Conservation (phyloP, 2,113 vertebrate genomes). For the Hippopotamus amphibius region DNA sequence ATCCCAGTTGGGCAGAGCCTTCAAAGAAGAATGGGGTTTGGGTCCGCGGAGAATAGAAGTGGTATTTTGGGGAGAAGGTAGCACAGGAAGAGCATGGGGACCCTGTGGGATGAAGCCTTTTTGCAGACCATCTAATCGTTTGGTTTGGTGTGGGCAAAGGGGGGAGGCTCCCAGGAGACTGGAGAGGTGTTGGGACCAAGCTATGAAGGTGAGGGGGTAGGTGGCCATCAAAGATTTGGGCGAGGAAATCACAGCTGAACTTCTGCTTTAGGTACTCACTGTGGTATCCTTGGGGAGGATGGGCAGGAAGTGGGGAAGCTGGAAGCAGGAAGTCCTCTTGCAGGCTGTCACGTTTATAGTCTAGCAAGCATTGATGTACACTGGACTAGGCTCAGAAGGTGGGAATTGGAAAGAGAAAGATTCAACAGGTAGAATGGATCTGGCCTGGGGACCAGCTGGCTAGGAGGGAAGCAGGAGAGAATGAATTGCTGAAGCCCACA, state of each 20-base stretch:
- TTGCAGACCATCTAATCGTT: too few species aligned
- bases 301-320: rapidly evolving
- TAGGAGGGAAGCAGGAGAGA: neutral
- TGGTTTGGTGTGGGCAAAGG: neutral
- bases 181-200: neutral
- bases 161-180: neutral
- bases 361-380: rapidly evolving
- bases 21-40: neutral
- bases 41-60: neutral
- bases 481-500: neutral
- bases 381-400: too few species aligned
- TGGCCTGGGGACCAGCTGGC: neutral
- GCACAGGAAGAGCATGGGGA: too few species aligned
- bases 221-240: neutral
- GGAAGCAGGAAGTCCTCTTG: rapidly evolving
- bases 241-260: neutral
- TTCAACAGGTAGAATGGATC: neutral
- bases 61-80: neutral
- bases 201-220: rapidly evolving
- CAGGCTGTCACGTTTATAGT: neutral
- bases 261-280: too few species aligned
- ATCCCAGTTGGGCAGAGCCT: neutral
- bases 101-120: neutral
- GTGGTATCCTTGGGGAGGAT: neutral
- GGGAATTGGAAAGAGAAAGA: too few species aligned